Base-by-base conservation (phyloP, 2,888 invertebrate species). In the Eudemis profundana region DNA sequence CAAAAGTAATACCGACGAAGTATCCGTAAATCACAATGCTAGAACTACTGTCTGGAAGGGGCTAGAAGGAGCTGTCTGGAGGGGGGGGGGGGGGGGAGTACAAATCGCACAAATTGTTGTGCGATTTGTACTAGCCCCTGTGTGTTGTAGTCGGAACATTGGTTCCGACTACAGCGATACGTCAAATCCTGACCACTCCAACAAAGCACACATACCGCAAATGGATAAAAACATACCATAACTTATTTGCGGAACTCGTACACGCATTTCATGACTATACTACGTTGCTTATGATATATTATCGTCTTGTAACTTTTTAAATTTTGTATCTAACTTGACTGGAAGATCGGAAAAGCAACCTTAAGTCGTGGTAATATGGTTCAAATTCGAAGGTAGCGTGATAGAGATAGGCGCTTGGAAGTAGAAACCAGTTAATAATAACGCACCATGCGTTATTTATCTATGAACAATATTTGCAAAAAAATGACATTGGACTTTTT, bases 401-500 rank as follows among this genome's bases (percentile, higher is more conserved):
- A 4, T 10, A n/a, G 10, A 46, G 21, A 46, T 46, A 21, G 19
- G 17, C 19, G 21, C 21, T 17, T 2, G 21, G 21, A n/a, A 19
- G 12, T 21, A 17, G 23, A 3, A 23, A 5, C 23, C 3, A 33
- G 33, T 33, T 10, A 40, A n/a, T n/a, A n/a, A n/a, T n/a, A n/a
- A n/a, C n/a, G n/a, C n/a, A n/a, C 21, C 21, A 15, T 40, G 12
- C 54, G 54, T 21, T 21, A 14, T 54, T 14, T 38, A 7, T 10
- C 21, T 19, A 19, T 19, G n/a, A 38, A 47, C 36, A 46, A 21
- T 12, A 12, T 15, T 4, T 14, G 19, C 19, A 57, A 59, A 59
- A 56, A 59, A 59, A 38, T 23, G 47, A 33, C 59, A 33, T 59
- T 47, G 47, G 21, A n/a, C 47, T 59, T 57, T 57, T 47, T 33